Conservation (phyloP, 2,113 vertebrate species). For the Paradoxurus hermaphroditus region DNA sequence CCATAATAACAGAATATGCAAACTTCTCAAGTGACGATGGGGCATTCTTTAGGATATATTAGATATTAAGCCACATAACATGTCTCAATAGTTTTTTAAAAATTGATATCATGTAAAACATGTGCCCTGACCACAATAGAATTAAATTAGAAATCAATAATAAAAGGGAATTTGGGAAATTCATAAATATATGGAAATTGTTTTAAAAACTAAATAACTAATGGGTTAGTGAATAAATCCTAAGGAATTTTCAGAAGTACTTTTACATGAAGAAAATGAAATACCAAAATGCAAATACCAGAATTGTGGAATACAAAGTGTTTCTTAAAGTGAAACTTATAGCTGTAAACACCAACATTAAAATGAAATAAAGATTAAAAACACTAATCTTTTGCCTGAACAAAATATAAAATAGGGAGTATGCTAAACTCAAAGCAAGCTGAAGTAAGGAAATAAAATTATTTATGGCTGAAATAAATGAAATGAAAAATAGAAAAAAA, state of each 20-base stretch:
- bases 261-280: neutral
- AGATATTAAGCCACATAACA: neutral
- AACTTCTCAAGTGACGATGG: neutral
- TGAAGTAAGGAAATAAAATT: neutral
- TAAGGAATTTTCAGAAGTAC: neutral
- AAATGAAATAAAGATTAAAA: neutral
- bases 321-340: neutral
- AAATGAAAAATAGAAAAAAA: neutral
- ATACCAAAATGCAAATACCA: neutral
- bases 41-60: neutral
- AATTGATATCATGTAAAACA: neutral
- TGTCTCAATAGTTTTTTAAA: neutral
- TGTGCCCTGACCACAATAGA: neutral
- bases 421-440: neutral
- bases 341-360: neutral
- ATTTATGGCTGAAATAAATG: neutral
- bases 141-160: neutral
- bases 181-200: neutral
- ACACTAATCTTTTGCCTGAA: neutral
- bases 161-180: neutral
- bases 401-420: neutral
- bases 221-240: neutral
- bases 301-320: neutral
- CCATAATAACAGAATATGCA: neutral
- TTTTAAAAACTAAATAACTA: neutral